Conservation (phyloP, 2,888 invertebrate species). For the Cremastobaeus sp. region DNA sequence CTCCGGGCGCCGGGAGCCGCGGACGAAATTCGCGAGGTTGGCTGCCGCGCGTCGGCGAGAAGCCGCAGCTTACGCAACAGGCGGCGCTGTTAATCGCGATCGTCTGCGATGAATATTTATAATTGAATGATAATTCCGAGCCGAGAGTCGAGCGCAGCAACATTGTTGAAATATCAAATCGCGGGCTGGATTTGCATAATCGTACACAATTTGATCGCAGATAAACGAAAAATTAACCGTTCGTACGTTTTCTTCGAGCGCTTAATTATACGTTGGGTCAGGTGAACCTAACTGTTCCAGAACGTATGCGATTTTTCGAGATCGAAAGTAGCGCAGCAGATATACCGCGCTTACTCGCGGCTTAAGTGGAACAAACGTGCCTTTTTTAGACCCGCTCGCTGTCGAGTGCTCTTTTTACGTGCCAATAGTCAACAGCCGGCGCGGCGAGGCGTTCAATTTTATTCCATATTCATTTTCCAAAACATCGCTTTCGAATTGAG, state of each 20-base stretch:
- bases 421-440: neutral
- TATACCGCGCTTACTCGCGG: conserved; percentile 43
- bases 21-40: too few species aligned
- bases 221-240: conserved; percentile 52
- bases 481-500: neutral
- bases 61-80: too few species aligned
- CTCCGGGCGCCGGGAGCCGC: too few species aligned
- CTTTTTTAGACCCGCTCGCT: conserved; percentile 43
- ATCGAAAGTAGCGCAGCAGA: conserved; percentile 55
- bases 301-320: conserved; percentile 51
- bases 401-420: conserved; percentile 19
- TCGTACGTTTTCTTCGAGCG: conserved; percentile 41
- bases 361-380: conserved; percentile 50
- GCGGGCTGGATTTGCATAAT: conserved; percentile 24
- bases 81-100: conserved; percentile 26
- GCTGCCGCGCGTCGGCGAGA: too few species aligned
- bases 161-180: conserved; percentile 35
- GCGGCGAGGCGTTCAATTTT: too few species aligned
- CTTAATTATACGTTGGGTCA: conserved; percentile 51
- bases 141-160: conserved; percentile 20
- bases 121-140: conserved; percentile 18
- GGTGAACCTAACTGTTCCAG: conserved; percentile 57
- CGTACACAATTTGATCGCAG: conserved; percentile 30
- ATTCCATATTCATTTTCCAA: too few species aligned
- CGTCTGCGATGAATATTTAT: conserved; percentile 32